These are phyloP conservation scores for Ptiloglossa arizonensis DNA, from an alignment of 1,140 invertebrate species.

Conservation along the genomic window DNA sequence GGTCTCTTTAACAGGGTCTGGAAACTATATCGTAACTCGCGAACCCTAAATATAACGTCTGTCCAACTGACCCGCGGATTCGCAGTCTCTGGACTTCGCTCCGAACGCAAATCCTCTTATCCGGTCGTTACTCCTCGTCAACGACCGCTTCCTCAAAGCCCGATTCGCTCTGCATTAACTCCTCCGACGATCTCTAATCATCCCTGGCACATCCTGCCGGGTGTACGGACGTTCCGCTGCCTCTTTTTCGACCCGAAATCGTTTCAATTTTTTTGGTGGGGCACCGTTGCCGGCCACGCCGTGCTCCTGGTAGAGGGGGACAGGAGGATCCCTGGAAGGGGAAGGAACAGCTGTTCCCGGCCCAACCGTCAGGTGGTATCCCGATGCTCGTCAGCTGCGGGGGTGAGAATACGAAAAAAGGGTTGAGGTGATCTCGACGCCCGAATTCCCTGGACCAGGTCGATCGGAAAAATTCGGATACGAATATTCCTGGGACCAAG, in stretches of 20 bases:
- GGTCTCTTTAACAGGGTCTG: too few relatives aligned
- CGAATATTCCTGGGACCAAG: conserved; percentile 28
- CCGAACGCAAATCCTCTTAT: neutral
- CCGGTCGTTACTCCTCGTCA: neutral
- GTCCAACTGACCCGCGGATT: neutral
- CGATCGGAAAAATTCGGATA: conserved; percentile 52
- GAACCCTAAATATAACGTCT: too few relatives aligned
- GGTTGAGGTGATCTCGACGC: conserved; percentile 54
- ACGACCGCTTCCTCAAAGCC: neutral
- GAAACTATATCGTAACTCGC: too few relatives aligned
- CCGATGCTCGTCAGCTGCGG: conserved; percentile 71
- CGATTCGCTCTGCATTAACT: conserved; percentile 4
- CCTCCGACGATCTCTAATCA: conserved; percentile 25
- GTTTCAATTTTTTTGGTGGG: conserved; percentile 59
- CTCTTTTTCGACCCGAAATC: conserved; percentile 56
- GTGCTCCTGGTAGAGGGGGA: neutral
- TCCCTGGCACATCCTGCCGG: conserved; percentile 31
- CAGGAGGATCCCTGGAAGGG: conserved; percentile 28
- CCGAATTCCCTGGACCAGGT: conserved; percentile 36
- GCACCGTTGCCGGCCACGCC: conserved; percentile 1
- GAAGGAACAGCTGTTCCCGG: conserved; percentile 69
- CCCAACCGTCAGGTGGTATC: conserved; percentile 70
- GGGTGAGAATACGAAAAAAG: conserved; percentile 70
- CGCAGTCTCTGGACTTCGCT: neutral
- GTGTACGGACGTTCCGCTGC: neutral